These are phyloP conservation scores for Epinotia ramella DNA, from an alignment of 2,888 invertebrate genomes.

Conservation along the genomic window DNA sequence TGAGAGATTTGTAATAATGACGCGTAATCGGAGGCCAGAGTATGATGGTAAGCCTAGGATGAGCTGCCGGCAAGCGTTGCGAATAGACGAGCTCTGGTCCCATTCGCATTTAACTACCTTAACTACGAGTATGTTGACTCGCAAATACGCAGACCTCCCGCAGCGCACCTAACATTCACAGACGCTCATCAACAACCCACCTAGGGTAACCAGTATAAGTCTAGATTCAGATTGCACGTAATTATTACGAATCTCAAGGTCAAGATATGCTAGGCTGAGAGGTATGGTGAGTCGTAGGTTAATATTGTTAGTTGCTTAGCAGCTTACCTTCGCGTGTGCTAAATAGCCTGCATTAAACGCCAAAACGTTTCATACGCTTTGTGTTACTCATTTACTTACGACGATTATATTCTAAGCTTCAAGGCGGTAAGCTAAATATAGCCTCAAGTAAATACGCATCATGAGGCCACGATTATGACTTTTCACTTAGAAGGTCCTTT, in stretches of 20 bases:
- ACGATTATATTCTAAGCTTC: neutral
- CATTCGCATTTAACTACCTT: neutral
- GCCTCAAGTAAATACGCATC: neutral
- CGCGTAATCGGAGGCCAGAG: too few species aligned
- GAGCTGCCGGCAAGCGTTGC: neutral
- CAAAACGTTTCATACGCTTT: neutral
- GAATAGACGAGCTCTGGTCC: neutral
- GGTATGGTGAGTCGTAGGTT: neutral
- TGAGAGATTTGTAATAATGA: too few species aligned
- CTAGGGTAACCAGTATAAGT: neutral
- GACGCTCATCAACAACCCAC: neutral
- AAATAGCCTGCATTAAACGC: neutral
- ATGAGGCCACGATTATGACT: neutral
- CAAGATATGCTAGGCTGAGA: neutral
- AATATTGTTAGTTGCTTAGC: neutral
- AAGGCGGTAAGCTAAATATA: conserved; percentile 5
- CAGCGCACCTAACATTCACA: neutral
- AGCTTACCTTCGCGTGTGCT: conserved; percentile 19
- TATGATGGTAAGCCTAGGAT: neutral
- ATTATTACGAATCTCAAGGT: neutral
- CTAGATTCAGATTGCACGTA: neutral
- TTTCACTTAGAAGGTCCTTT: conserved; percentile 2
- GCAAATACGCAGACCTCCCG: neutral
- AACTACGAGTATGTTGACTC: neutral
- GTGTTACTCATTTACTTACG: neutral